Percentiles rank a stretch among this genome's conserved stretches.
These are phyloP conservation scores for Sebastiscus albofasciatus DNA, from an alignment of 2,797 vertebrate genomes.

Conservation along the genomic window DNA sequence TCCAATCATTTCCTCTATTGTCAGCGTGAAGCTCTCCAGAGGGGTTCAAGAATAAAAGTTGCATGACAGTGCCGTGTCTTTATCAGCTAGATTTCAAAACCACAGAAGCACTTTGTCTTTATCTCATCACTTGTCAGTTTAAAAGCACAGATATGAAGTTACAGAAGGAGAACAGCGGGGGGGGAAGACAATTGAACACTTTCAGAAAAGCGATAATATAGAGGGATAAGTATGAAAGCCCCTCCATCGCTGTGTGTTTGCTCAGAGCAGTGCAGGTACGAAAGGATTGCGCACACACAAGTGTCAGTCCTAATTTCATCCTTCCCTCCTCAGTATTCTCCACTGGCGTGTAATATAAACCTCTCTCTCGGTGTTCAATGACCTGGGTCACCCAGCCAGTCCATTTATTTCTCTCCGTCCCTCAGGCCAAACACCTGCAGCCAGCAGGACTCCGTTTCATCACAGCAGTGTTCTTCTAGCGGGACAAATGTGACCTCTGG, in stretches of 20 bases:
- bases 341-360: neutral
- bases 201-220: neutral
- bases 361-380: neutral
- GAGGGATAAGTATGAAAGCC: neutral
- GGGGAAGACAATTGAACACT: neutral
- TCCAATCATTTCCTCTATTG: neutral
- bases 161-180: neutral
- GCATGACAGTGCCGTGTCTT: slow-evolving; percentile 1
- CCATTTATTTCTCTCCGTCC: slow-evolving; percentile 2
- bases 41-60: neutral
- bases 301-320: neutral
- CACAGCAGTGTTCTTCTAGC: neutral
- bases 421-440: neutral
- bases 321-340: slow-evolving; percentile 1
- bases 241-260: neutral
- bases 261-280: neutral
- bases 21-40: neutral
- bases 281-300: neutral
- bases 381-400: neutral
- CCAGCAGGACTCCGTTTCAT: neutral
- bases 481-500: slow-evolving; percentile 1
- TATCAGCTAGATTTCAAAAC: slow-evolving; percentile 6
- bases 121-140: slow-evolving; percentile 22
- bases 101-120: slow-evolving; percentile 14
- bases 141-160: slow-evolving; percentile 8